Conservation (phyloP, 2,113 vertebrate species). For the Takifugu flavidus region DNA sequence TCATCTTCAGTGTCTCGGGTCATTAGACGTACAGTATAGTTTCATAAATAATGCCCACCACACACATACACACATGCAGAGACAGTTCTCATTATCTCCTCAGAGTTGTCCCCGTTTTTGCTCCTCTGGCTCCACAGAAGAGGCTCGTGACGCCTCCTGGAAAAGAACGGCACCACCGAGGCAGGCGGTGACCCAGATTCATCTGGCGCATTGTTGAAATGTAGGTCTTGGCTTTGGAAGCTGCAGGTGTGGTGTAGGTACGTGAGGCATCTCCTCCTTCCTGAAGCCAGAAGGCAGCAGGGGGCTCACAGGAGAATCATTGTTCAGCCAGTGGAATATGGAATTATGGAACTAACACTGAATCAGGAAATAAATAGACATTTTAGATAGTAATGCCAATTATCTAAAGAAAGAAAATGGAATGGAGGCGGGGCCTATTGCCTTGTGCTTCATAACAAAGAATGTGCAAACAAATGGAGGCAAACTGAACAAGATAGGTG, state of each 20-base stretch:
- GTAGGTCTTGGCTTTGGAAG: slow-evolving; percentile 15
- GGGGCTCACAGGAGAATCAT: slow-evolving; percentile 4
- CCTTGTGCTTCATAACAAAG: too few species aligned
- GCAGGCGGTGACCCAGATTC: slow-evolving; percentile 59
- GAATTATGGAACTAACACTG: too few species aligned
- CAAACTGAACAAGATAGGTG: too few species aligned
- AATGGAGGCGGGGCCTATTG: too few species aligned
- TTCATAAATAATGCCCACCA: slow-evolving; percentile 36
- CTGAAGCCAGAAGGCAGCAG: slow-evolving; percentile 1
- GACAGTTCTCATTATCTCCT: slow-evolving; percentile 61
- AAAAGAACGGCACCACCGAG: slow-evolving; percentile 40
- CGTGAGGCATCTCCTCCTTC: slow-evolving; percentile 21
- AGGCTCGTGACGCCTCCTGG: slow-evolving; percentile 44
- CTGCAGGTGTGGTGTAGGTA: slow-evolving; percentile 34
- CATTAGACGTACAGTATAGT: slow-evolving; percentile 42
- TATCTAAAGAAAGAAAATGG: too few species aligned
- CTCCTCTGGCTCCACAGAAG: slow-evolving; percentile 35
- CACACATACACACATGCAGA: slow-evolving; percentile 13
- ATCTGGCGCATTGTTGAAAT: slow-evolving; percentile 28
- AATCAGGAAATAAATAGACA: too few species aligned
- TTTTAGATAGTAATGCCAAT: too few species aligned
- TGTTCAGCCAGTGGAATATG: too few species aligned
- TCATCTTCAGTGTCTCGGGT: slow-evolving; percentile 29
- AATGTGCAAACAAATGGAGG: too few species aligned
- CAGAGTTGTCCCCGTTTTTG: slow-evolving; percentile 60